Base-by-base conservation (phyloP, 2,797 vertebrate species). In the Centropyge bicolor region DNA sequence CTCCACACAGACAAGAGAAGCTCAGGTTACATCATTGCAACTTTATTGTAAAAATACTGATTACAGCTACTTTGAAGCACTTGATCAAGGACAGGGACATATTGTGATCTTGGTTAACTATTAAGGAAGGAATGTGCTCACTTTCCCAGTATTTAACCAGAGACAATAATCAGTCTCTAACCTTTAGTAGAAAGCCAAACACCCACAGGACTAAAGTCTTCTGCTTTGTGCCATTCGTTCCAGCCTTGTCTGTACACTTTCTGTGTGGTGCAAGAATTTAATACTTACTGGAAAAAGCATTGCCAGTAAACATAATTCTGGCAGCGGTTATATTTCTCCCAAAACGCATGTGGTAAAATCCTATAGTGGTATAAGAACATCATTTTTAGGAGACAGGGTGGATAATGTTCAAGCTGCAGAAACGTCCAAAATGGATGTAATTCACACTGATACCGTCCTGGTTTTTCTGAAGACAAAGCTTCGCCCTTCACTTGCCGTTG, bases 401-500 rank as follows among this genome's bases (percentile, higher is more conserved):
- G 16, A 4, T 13, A n/a, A 40, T 24, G 49, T 22, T 52, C 17
- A 27, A 11, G 35, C 41, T 14, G 41, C 16, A 22, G 16, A 38
- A 51, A 24, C 5, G 1, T 46, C 60, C 38, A 20, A 14, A 46
- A 5, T 2, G 13, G 51, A 54, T 41, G 12, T 59, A 24, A 56
- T 22, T 24, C 57, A 10, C 8, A 11, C 19, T 8, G 41, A 69
- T 24, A 17, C 35, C 13, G 22, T 19, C 43, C 9, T 17, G 2
- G 13, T 13, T 70, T 49, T 41, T 16, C n/a, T 35, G 6, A 35
- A 61, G 13, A 41, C 24, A 19, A 43, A 46, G 20, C 38, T 24
- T 48, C 13, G 46, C 59, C 45, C 71, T 76, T 69, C n/a, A 19
- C 46, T 57, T 46, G 35, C 7, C 3, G 48, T 55, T 77, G 60